Evolutionary conservation across 1,140 invertebrate species (phyloP).

Genomic region (Neuroterus valhalla): DNA sequence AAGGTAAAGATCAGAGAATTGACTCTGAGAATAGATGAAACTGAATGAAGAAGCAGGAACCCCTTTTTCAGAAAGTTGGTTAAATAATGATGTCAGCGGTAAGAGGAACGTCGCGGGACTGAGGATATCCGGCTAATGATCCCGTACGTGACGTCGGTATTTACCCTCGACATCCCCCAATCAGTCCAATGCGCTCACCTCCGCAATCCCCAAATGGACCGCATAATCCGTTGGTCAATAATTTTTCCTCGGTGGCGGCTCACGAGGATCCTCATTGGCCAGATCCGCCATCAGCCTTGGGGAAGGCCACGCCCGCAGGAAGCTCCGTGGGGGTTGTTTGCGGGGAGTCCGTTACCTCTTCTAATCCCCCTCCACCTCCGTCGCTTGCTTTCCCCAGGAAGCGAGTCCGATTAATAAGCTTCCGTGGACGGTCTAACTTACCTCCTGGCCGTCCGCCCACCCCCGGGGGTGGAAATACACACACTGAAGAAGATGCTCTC

Average conservation of each 20-base stretch:
- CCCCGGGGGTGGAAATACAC: constrained; percentile 16
- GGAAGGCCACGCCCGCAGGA: constrained; percentile 60
- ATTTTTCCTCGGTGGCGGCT: constrained; percentile 68
- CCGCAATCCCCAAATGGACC: constrained; percentile 74
- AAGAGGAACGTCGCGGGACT: constrained; percentile 50
- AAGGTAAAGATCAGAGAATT: too few species aligned
- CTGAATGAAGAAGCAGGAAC: not conserved
- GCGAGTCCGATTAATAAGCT: constrained; percentile 58
- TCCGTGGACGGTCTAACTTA: constrained; percentile 41
- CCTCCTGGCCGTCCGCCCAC: constrained; percentile 32
- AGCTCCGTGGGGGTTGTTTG: constrained; percentile 65
- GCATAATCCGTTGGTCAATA: constrained; percentile 74
- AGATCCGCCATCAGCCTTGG: constrained; percentile 61
- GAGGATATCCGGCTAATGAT: constrained; percentile 70
- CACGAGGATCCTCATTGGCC: constrained; percentile 57
- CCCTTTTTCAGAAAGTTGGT: not conserved
- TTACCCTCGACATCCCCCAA: constrained; percentile 59
- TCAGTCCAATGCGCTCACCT: constrained; percentile 65
- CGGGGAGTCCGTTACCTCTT: constrained; percentile 65
- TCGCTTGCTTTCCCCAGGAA: not conserved
- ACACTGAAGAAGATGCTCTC: constrained; percentile 15
- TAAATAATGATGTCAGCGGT: constrained; percentile 41
- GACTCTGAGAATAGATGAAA: too few species aligned
- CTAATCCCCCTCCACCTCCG: constrained; percentile 38
- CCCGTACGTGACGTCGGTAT: constrained; percentile 68